A percentile compares a stretch with the other conserved stretches of the same genome.
Evolutionary conservation across 2,888 invertebrate species (phyloP).

Genomic region (Sialis fuliginosa): DNA sequence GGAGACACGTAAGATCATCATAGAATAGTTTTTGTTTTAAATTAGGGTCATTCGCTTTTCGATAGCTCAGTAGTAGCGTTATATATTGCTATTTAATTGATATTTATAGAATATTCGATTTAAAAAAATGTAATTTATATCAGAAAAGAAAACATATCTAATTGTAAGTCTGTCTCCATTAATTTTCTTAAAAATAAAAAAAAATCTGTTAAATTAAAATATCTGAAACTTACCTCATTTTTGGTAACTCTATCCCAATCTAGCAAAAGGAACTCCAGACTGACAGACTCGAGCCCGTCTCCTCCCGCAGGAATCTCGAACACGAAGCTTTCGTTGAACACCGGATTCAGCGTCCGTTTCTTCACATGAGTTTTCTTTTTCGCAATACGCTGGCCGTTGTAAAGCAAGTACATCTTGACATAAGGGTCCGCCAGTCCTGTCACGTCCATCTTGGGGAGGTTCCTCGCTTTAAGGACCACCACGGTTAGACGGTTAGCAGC

Average conservation of each 20-base stretch:
- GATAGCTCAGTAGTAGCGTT: too few relatives aligned
- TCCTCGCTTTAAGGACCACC: slow-evolving; percentile 90
- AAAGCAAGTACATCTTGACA: slow-evolving; percentile 92
- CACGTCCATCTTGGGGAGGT: slow-evolving; percentile 95
- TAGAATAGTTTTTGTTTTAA: too few relatives aligned
- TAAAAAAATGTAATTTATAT: too few relatives aligned
- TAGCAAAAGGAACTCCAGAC: slow-evolving; percentile 72
- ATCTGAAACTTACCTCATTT: slow-evolving; percentile 56
- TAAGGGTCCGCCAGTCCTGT: slow-evolving; percentile 94
- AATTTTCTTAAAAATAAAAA: too few relatives aligned
- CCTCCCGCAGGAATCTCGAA: slow-evolving; percentile 80
- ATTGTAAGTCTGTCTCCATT: too few relatives aligned
- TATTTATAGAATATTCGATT: too few relatives aligned
- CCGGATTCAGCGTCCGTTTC: slow-evolving; percentile 92
- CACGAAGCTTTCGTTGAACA: slow-evolving; percentile 97
- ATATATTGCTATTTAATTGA: too few relatives aligned
- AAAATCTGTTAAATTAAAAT: too few relatives aligned
- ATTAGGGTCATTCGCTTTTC: too few relatives aligned
- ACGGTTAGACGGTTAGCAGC: slow-evolving; percentile 90
- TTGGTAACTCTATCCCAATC: slow-evolving; percentile 98
- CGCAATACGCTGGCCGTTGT: slow-evolving; percentile 93
- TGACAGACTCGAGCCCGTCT: slow-evolving; percentile 64
- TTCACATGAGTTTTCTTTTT: slow-evolving; percentile 99
- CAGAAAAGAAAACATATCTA: too few relatives aligned
- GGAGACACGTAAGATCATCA: too few relatives aligned